phyloP scores from a whole-genome alignment of 2,888 invertebrate species.

The Archaeoteleia sp. region DNA sequence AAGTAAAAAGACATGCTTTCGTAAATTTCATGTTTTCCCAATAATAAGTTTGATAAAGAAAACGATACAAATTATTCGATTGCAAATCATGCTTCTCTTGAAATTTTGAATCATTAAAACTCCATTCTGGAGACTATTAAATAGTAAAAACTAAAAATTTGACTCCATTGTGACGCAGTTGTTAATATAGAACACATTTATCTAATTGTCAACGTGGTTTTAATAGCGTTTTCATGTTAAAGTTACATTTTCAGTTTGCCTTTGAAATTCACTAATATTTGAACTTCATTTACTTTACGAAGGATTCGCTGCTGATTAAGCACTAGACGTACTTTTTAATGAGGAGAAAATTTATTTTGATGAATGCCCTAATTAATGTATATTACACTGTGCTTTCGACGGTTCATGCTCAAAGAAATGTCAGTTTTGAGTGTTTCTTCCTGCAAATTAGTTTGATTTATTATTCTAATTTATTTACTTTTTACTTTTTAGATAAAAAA shows the following conservation, averaged over 20 bases:
- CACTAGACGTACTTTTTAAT: constrained; percentile 38
- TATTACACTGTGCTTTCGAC: constrained; percentile 37
- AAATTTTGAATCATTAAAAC: too few relatives aligned
- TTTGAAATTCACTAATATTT: constrained; percentile 41
- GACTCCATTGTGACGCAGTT: too few relatives aligned
- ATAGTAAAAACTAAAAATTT: too few relatives aligned
- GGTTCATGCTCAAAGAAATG: constrained; percentile 31
- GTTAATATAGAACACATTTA: constrained; percentile 37
- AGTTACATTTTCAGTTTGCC: constrained; percentile 40
- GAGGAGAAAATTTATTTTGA: constrained; percentile 35
- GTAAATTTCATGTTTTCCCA: too few relatives aligned
- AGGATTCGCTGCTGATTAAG: constrained; percentile 39
- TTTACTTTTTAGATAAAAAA: constrained; percentile 29
- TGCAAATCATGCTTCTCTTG: too few relatives aligned
- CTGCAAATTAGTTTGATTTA: constrained; percentile 26
- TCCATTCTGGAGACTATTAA: too few relatives aligned
- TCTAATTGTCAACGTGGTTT: constrained; percentile 33
- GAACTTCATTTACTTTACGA: constrained; percentile 38
- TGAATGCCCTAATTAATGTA: constrained; percentile 44
- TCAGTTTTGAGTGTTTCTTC: constrained; percentile 30
- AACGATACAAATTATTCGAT: too few relatives aligned
- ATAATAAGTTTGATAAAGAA: too few relatives aligned
- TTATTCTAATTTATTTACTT: constrained; percentile 23
- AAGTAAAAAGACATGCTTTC: too few relatives aligned
- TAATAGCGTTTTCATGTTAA: constrained; percentile 44